Evolutionary conservation across 2,113 vertebrate species (phyloP).

Genomic region (Oryctolagus cuniculus): DNA sequence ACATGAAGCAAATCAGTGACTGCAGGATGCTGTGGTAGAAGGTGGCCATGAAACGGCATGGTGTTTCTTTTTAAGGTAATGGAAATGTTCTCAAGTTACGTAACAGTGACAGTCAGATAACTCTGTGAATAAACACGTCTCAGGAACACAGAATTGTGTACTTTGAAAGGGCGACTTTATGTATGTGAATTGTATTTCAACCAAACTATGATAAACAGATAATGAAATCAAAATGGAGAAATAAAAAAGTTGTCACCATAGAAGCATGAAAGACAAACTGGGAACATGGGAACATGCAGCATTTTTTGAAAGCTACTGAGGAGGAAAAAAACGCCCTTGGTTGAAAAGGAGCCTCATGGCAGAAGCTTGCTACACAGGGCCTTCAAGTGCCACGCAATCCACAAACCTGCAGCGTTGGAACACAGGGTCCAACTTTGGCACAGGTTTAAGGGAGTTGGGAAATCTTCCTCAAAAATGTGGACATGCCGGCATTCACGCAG

Average conservation of each 20-base stretch:
- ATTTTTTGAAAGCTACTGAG: background rate
- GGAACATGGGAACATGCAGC: background rate
- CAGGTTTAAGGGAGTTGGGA: background rate
- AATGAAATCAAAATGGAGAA: background rate
- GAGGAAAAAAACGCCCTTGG: background rate
- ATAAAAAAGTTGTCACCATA: slow-evolving; percentile 12
- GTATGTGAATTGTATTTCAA: background rate
- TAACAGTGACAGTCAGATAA: background rate
- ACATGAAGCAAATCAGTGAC: background rate
- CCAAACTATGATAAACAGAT: background rate
- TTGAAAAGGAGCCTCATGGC: background rate
- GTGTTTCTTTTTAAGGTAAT: background rate
- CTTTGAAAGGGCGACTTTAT: background rate
- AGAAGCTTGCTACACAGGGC: background rate
- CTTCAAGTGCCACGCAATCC: background rate
- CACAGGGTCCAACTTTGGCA: background rate
- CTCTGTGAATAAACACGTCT: background rate
- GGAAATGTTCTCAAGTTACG: slow-evolving; percentile 42
- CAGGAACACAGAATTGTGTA: background rate
- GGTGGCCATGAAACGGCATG: background rate
- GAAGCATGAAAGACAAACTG: background rate
- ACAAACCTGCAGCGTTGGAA: background rate
- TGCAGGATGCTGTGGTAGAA: background rate
- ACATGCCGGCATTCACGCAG: background rate
- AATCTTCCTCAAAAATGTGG: slow-evolving; percentile 16